Conservation (phyloP, 2,113 vertebrate species). For the Grammomys dolichurus region DNA sequence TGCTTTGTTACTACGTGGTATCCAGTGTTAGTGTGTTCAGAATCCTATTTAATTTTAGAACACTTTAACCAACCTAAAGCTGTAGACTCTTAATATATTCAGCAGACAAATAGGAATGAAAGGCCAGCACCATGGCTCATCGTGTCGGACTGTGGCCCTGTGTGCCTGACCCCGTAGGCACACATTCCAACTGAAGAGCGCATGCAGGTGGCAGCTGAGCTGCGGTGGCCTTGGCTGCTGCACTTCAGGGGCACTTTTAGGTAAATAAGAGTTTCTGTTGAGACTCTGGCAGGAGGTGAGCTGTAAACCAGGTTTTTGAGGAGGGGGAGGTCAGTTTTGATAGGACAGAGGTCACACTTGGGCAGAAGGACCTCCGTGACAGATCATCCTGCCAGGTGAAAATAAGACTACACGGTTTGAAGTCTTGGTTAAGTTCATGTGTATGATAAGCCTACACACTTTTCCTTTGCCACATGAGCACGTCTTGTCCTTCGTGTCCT, state of each 20-base stretch:
- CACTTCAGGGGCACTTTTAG: accelerated
- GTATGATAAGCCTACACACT: accelerated
- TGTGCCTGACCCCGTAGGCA: accelerated
- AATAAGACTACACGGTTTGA: not conserved
- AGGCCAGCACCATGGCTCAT: accelerated
- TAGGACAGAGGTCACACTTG: not conserved
- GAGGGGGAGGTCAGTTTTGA: not conserved
- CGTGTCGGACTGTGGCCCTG: accelerated
- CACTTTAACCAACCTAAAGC: not conserved
- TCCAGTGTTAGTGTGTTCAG: not conserved
- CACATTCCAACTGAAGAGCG: not conserved
- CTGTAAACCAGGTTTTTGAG: not conserved
- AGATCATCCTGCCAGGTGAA: not conserved
- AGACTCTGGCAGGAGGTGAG: not conserved
- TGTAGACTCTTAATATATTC: not conserved
- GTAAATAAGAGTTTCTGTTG: not conserved
- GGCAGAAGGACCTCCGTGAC: not conserved
- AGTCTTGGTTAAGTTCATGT: too few relatives aligned
- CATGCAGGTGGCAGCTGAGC: accelerated
- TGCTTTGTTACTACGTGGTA: not conserved
- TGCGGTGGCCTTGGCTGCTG: not conserved
- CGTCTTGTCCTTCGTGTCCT: accelerated
- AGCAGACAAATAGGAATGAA: not conserved
- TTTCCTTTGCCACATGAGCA: accelerated
- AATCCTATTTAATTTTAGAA: not conserved